Percentiles rank a stretch among this genome's conserved stretches.
Evolutionary conservation across 1,140 invertebrate genomes (phyloP).

Genomic region (Diuraphis noxia): DNA sequence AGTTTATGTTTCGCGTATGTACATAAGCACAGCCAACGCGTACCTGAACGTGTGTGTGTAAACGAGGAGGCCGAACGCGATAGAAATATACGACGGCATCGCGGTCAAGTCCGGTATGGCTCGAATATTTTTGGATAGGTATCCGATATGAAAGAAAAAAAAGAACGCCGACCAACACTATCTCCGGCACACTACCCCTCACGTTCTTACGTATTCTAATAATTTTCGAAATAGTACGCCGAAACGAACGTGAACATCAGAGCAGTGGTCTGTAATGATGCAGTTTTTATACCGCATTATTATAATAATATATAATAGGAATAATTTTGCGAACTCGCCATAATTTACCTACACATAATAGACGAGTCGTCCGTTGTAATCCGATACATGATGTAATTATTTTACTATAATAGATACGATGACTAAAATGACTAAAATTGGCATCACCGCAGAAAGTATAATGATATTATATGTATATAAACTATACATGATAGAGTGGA

Average conservation of each 20-base stretch:
- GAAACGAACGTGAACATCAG: not conserved
- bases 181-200: not conserved
- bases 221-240: not conserved
- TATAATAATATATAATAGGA: not conserved
- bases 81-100: not conserved
- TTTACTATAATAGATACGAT: not conserved
- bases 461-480: not conserved
- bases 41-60: not conserved
- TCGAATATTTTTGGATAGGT: not conserved
- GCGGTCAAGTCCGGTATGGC: not conserved
- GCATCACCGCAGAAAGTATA: not conserved
- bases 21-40: not conserved
- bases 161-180: not conserved
- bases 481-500: not conserved
- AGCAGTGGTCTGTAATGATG: not conserved
- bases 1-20: slow-evolving; percentile 21
- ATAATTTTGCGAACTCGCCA: not conserved
- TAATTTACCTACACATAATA: not conserved
- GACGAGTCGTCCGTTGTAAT: not conserved
- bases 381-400: not conserved
- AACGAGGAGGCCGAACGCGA: too few species aligned
- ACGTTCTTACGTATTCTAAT: not conserved
- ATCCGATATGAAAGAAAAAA: not conserved
- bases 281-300: not conserved
- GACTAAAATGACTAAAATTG: not conserved